Evolutionary conservation across 1,140 invertebrate genomes (phyloP).

Genomic region (Dendrolimus kikuchii): DNA sequence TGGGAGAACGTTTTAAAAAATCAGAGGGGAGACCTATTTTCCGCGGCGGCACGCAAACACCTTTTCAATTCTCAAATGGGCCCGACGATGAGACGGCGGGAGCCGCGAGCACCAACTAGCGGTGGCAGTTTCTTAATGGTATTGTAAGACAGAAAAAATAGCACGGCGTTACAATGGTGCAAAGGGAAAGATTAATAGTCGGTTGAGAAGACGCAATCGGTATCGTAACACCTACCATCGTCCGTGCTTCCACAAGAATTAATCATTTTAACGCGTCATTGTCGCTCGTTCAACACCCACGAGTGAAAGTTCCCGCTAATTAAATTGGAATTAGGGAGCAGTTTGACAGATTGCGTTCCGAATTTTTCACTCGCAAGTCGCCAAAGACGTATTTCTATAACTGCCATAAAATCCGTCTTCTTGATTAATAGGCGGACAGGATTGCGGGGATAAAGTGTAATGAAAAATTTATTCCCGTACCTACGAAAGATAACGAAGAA

Average conservation of each 20-base stretch:
- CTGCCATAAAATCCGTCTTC: conserved; percentile 39
- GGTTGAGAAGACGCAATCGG: conserved; percentile 37
- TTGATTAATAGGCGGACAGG: conserved; percentile 40
- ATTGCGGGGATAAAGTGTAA: conserved; percentile 19
- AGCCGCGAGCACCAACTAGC: conserved; percentile 54
- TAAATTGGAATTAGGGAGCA: conserved; percentile 64
- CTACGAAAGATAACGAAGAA: conserved; percentile 30
- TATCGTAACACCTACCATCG: conserved; percentile 29
- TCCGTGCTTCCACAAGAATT: conserved; percentile 54
- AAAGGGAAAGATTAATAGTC: conserved; percentile 64
- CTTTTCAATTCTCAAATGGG: conserved; percentile 68
- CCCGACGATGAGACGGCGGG: conserved; percentile 43
- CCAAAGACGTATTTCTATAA: conserved; percentile 32
- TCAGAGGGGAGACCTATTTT: conserved; percentile 59
- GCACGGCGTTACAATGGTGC: conserved; percentile 57
- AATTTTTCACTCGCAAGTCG: conserved; percentile 38
- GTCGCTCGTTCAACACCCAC: conserved; percentile 43
- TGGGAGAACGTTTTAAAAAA: conserved; percentile 50
- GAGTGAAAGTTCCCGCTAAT: conserved; percentile 62
- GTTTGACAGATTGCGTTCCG: conserved; percentile 58
- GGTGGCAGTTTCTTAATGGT: conserved; percentile 65
- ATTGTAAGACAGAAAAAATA: conserved; percentile 67
- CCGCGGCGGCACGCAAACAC: conserved; percentile 60
- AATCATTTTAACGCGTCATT: conserved; percentile 69
- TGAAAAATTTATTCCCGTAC: conserved; percentile 27